These are phyloP conservation scores for Melanotaenia trifasciata DNA, from an alignment of 2,797 vertebrate genomes.

Conservation along the genomic window DNA sequence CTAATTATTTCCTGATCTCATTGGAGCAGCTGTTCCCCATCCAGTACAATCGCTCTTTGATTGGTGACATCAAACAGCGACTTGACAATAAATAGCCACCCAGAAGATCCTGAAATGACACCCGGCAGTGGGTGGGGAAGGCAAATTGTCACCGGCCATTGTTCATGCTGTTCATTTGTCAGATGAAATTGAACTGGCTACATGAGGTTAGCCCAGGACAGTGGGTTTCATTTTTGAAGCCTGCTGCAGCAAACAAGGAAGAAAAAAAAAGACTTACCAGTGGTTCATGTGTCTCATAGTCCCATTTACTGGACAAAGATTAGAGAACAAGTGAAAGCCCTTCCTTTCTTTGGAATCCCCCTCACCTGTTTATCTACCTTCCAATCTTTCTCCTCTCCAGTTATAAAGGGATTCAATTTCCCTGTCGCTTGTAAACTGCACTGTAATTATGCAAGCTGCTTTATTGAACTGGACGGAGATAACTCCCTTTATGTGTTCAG, in stretches of 20 bases:
- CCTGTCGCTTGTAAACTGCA: constrained; percentile 61
- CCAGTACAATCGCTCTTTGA: constrained; percentile 45
- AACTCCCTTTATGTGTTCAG: constrained; percentile 46
- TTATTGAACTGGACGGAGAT: constrained; percentile 55
- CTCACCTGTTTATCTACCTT: constrained; percentile 64
- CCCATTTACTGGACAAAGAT: constrained; percentile 60
- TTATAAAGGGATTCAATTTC: constrained; percentile 64
- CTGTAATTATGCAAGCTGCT: constrained; percentile 64
- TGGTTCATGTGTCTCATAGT: constrained; percentile 32
- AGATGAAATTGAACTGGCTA: constrained; percentile 36
- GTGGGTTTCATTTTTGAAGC: constrained; percentile 5
- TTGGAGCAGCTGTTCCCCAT: constrained; percentile 56
- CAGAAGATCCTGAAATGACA: constrained; percentile 31
- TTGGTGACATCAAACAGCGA: constrained; percentile 34
- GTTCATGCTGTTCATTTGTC: constrained; percentile 22
- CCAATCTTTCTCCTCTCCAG: constrained; percentile 23
- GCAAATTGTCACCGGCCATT: constrained; percentile 5
- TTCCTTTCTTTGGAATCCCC: constrained; percentile 49
- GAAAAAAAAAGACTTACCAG: constrained; percentile 22
- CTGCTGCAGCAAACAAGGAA: constrained; percentile 32
- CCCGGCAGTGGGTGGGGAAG: constrained; percentile 18
- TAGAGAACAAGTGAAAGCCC: constrained; percentile 51
- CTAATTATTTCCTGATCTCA: constrained; percentile 68
- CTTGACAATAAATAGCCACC: constrained; percentile 29
- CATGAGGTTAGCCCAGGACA: constrained; percentile 40